Conservation (phyloP, 2,888 invertebrate species). For the Cistogaster globosa region DNA sequence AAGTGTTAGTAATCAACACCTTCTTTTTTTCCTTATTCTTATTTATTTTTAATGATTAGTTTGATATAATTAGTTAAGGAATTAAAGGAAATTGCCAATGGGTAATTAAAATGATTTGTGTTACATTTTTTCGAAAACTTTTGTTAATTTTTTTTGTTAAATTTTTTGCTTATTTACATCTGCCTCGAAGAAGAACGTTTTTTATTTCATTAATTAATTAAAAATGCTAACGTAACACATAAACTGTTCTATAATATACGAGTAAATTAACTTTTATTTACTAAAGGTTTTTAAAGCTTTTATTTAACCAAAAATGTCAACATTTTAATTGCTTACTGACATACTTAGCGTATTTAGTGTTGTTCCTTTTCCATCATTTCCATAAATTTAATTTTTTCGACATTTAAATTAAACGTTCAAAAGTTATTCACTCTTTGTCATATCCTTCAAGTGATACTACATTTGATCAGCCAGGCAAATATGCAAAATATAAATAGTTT, state of each 20-base stretch:
- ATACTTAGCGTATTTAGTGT: constrained; percentile 11
- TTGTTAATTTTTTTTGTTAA: too few species aligned
- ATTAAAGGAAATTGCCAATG: constrained; percentile 34
- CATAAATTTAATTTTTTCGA: background rate
- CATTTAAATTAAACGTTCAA: background rate
- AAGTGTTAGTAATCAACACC: constrained; percentile 48
- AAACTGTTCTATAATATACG: background rate
- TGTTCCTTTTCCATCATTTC: background rate
- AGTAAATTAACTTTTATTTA: background rate
- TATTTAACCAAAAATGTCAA: constrained; percentile 11
- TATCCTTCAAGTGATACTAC: background rate
- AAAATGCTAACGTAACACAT: too few species aligned
- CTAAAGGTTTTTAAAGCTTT: background rate
- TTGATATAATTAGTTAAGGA: constrained; percentile 45
- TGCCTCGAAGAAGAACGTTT: too few species aligned
- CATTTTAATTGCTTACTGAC: constrained; percentile 39
- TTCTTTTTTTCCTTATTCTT: constrained; percentile 6
- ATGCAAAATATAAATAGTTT: background rate
- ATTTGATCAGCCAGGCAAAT: background rate
- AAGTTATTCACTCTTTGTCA: background rate
- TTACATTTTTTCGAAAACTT: too few species aligned
- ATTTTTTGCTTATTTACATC: too few species aligned
- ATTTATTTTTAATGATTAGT: constrained; percentile 21
- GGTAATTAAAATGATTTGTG: constrained; percentile 52
- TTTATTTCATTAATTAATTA: too few species aligned